Evolutionary conservation across 2,888 invertebrate species (phyloP).

Genomic region (Drosophila prostipennis): DNA sequence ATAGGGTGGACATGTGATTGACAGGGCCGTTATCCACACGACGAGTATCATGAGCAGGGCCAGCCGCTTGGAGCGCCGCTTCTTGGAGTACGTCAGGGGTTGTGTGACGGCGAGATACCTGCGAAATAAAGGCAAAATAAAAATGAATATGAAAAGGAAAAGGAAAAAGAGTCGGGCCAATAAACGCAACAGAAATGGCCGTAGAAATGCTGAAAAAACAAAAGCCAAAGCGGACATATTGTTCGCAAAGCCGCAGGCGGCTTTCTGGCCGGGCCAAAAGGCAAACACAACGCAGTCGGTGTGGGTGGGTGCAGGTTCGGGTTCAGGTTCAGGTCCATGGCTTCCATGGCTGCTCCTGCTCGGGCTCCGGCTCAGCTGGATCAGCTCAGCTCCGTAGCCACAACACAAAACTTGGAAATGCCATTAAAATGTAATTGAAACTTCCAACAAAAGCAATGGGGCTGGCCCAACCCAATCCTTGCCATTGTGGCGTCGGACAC

Average conservation of each 20-base stretch:
- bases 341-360: background rate
- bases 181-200: slow-evolving; percentile 53
- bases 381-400: slow-evolving; percentile 20
- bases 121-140: slow-evolving; percentile 22
- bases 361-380: slow-evolving; percentile 25
- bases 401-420: slow-evolving; percentile 68
- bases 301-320: background rate
- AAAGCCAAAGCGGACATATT: slow-evolving; percentile 59
- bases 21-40: slow-evolving; percentile 95
- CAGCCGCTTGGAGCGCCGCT: slow-evolving; percentile 92
- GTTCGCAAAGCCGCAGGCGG: slow-evolving; percentile 67
- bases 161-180: slow-evolving; percentile 14
- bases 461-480: slow-evolving; percentile 36
- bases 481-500: slow-evolving; percentile 34
- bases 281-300: slow-evolving; percentile 19
- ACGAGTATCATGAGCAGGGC: slow-evolving; percentile 95
- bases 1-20: slow-evolving; percentile 97
- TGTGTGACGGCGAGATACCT: slow-evolving; percentile 97
- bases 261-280: slow-evolving; percentile 20
- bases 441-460: slow-evolving; percentile 68
- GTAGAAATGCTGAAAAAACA: slow-evolving; percentile 42
- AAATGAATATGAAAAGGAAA: too few species aligned
- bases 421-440: slow-evolving; percentile 81
- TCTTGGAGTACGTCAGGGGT: slow-evolving; percentile 95
- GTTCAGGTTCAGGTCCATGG: background rate